Evolutionary conservation across 2,797 vertebrate species (phyloP), one percentile per base, ranked within the genome.

Genomic region (Enteromius viviparus): DNA sequence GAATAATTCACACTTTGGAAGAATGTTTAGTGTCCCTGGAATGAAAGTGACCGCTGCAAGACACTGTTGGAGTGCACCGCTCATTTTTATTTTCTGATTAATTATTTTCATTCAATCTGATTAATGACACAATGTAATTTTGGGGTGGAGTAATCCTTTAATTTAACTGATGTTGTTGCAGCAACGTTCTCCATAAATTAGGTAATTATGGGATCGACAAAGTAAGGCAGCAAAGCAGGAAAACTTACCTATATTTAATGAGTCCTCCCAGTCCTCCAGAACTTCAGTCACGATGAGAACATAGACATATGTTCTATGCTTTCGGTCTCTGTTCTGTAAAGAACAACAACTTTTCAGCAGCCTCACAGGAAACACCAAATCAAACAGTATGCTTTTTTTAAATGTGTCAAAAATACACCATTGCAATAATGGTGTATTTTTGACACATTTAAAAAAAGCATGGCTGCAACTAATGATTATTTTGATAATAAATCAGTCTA

Each of bases 231-330:
- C 17, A 34, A 1, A 7, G 7, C 5, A 51, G 26, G 6, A 3
- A n/a, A n/a, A n/a, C 93, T 94, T 92, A 99, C 98, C 98, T 82
- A 99, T 98, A 93, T 96, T 99, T 87, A 98, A 95, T 0, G 97
- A 99, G 92, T 99, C 98, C 92, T 99, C 98, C 98, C 98, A 99
- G 91, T 99, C 96, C 90, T 99, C 97, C 92, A 99, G 94, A 86
- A 99, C 94, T 89, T 99, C 98, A 0, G 97, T 98, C 91, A 99
- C 98, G 5, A 98, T 95, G 53, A 99, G 96, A 87, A 99, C 98
- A 74, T 98, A 99, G 83, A 99, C 98, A 6, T 96, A 99, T 0
- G 98, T 99, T 92, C 98, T 95, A 93, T 99, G 98, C 91, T 99
- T 99, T 92, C 98, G 94, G 92, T 99, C 98, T 89, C 94, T 95